These are phyloP conservation scores for Podocnemis expansa DNA, from an alignment of 2,113 vertebrate species.

Conservation along the genomic window DNA sequence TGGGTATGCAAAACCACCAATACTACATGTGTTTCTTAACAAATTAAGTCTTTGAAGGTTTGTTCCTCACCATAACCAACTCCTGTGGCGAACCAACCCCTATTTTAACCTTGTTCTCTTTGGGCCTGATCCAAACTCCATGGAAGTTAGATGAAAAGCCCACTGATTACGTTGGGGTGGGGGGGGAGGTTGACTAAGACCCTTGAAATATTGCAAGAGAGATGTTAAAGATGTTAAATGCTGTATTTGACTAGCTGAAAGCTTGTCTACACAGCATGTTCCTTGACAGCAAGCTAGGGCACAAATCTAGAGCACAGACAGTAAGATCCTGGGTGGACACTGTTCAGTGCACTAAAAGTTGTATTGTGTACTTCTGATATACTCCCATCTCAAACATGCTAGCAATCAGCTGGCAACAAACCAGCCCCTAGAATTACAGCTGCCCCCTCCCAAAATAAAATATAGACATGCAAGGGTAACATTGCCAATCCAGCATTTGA, in stretches of 20 bases:
- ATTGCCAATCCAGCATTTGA: background rate
- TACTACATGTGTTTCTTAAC: accelerated
- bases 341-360: background rate
- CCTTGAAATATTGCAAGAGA: background rate
- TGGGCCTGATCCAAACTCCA: background rate
- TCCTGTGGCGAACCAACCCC: background rate
- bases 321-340: background rate
- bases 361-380: background rate
- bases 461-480: background rate
- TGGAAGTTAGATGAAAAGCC: background rate
- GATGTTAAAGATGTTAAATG: background rate
- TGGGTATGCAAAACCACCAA: accelerated
- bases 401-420: background rate
- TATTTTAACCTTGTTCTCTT: background rate
- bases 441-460: constrained; percentile 49
- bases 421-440: background rate
- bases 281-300: too few species aligned
- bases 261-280: background rate
- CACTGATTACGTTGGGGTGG: background rate
- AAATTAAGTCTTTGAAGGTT: background rate
- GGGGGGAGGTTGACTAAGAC: background rate
- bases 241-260: constrained; percentile 3
- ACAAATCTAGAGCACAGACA: background rate
- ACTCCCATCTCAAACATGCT: background rate
- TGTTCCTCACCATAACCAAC: background rate